Evolutionary conservation across 2,888 invertebrate species (phyloP).

Genomic region (Acronicta alni): DNA sequence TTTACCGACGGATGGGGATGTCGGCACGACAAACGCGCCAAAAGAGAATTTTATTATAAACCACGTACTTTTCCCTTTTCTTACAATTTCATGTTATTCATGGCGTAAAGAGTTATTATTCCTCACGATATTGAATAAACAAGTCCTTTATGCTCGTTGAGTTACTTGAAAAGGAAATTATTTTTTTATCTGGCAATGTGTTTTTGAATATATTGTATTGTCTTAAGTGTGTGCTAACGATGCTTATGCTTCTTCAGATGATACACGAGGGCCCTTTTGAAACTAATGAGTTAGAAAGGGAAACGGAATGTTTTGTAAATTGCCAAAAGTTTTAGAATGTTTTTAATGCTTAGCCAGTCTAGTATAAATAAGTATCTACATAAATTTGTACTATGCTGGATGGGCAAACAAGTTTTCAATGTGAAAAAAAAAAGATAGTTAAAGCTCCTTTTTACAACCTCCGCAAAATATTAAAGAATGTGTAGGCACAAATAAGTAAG

Average conservation of each 20-base stretch:
- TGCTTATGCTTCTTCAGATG: conserved; percentile 28
- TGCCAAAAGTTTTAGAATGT: background rate
- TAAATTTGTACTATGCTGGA: too few relatives aligned
- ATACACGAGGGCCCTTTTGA: conserved; percentile 20
- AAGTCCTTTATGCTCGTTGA: conserved; percentile 49
- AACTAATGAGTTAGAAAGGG: conserved; percentile 33
- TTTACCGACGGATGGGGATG: conserved; percentile 64
- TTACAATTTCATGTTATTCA: conserved; percentile 64
- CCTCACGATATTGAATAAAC: conserved; percentile 58
- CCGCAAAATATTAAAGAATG: background rate
- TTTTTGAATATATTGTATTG: conserved; percentile 26
- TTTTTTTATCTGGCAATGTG: conserved; percentile 37
- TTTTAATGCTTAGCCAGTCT: background rate
- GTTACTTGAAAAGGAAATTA: conserved; percentile 45
- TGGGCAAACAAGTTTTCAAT: too few relatives aligned
- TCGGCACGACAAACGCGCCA: conserved; percentile 61
- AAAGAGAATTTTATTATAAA: conserved; percentile 67
- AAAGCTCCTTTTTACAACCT: background rate
- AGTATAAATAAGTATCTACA: too few relatives aligned
- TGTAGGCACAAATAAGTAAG: background rate
- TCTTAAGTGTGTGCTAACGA: conserved; percentile 38
- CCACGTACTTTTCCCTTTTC: conserved; percentile 54
- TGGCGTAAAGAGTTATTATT: conserved; percentile 66
- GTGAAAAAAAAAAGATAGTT: too few relatives aligned
- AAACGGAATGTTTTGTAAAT: conserved; percentile 4